A percentile compares a stretch with the other conserved stretches of the same genome.
phyloP scores from a whole-genome alignment of 2,888 invertebrate genomes.

The Euphydryas editha region DNA sequence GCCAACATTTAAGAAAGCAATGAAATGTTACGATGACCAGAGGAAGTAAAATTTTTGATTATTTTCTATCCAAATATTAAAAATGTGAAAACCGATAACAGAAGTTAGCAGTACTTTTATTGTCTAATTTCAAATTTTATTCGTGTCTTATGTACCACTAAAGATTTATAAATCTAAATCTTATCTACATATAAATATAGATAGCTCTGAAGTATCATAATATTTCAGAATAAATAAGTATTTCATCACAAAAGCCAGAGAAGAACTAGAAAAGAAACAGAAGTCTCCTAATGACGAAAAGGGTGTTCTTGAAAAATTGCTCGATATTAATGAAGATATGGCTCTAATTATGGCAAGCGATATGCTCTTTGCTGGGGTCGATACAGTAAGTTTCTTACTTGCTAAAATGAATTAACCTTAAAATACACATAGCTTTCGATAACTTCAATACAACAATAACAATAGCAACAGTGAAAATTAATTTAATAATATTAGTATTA shows the following conservation, averaged over 20 bases:
- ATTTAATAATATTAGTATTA: too few species aligned
- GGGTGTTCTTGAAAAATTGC: conserved; percentile 85
- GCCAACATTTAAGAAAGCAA: conserved; percentile 57
- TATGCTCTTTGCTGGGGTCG: conserved; percentile 86
- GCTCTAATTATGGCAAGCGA: conserved; percentile 87
- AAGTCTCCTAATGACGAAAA: conserved; percentile 54
- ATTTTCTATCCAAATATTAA: background rate
- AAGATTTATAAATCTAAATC: too few species aligned
- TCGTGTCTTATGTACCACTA: too few species aligned
- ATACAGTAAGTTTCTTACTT: conserved; percentile 79
- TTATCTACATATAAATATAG: too few species aligned
- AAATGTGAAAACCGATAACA: too few species aligned
- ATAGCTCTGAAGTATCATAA: too few species aligned
- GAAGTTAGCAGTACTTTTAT: too few species aligned
- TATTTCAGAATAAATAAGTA: conserved; percentile 29
- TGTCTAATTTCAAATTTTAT: too few species aligned
- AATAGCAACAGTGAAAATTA: too few species aligned
- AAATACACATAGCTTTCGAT: too few species aligned
- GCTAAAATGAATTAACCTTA: background rate
- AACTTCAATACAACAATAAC: conserved; percentile 5
- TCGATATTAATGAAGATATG: conserved; percentile 81
- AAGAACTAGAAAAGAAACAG: conserved; percentile 50
- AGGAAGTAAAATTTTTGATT: conserved; percentile 52
- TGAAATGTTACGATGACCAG: conserved; percentile 63
- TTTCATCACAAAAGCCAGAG: conserved; percentile 31